Base-by-base conservation (phyloP, 1,140 invertebrate genomes). In the Lasioglossum albipes region DNA sequence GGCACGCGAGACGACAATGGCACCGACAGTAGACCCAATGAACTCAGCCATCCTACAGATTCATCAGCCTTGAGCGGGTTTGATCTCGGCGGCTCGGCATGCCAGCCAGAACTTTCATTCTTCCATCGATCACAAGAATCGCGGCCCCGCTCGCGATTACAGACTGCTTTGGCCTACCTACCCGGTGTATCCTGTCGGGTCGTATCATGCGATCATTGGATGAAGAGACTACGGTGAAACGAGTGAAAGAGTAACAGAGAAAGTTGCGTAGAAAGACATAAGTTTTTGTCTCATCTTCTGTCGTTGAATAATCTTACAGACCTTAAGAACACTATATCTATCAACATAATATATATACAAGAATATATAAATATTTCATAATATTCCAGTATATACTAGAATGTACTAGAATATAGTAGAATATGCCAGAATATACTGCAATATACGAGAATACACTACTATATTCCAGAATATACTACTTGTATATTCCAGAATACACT, bases 81-180 rank as follows among this genome's bases (percentile, higher is more conserved):
- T 75, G 76, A 83, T 83, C 72, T 68, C 64, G 45, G 12, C 52
- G 18, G 3, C 16, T 12, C 45, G 10, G 7, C 10, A 36, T 36
- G 52, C 13, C 77, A 52, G n/a, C 67, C 31, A 16, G 62, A 65
- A 81, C 80, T 78, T 82, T 82, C 75, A 54, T 75, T 80, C 78
- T 65, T 75, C 54, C 78, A 79, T 79, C 77, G 70, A 74, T 79
- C 77, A 79, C 49, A 54, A 27, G 49, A 79, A 49, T 72, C 67
- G 59, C 54, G 41, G 49, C 12, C 45, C n/a, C 18, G 66, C 2
- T 73, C 61, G 31, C 69, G 70, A 36, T 73, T 73, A 54, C 69
- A 65, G 66, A 68, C 42, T 42, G 76, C 71, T 42, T 54, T 71
- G 49, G 71, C 36, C 52, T 45, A 20, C 31, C 70, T 18, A 7